Base-by-base conservation (phyloP, 1,140 invertebrate genomes). In the Trichoplusia ni region DNA sequence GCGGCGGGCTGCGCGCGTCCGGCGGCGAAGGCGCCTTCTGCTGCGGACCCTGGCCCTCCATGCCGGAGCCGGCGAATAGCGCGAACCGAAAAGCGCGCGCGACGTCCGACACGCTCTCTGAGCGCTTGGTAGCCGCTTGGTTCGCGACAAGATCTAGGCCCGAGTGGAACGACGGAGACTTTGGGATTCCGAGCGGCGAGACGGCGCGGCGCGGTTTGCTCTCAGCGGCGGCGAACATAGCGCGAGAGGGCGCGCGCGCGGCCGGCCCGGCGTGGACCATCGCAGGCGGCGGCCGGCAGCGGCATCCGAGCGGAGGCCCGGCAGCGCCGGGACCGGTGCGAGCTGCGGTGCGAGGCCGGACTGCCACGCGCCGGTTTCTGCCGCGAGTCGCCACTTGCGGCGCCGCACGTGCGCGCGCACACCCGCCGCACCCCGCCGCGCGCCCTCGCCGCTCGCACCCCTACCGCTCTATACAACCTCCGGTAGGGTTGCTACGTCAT, bases 111-210 rank as follows among this genome's bases (percentile, higher is more conserved):
- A 90, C 84, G 64, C 89, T 86, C 70, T 90, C 89, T 5, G 91
- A 83, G 18, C 91, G 84, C 79, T 91, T 90, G 70, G 81, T 75
- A 69, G 73, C 81, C 68, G 69, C 65, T 73, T 92, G 91, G 70
- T 91, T 92, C 35, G 95, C 94, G 71, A 95, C 94, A 70, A 95
- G 92, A 79, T 96, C 95, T 60, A 96, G 90, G 23, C 95, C 95
- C 83, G 95, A 95, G 80, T 96, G 95, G 85, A 96, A 96, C 77
- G 95, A 96, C 27, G 95, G 95, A 69, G 95, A 96, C 86, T 96
- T 96, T 47, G 95, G 95, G 77, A 96, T 93, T 46, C 95, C 94
- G 77, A 94, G 88, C 49, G 91, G 91, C 71, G 91, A 92, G 73
- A 91, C 86, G 71, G 80, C 83, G 71, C 82, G 83, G 73, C 90